Evolutionary conservation across 2,797 vertebrate genomes (phyloP).

Genomic region (Setipinna tenuifilis): DNA sequence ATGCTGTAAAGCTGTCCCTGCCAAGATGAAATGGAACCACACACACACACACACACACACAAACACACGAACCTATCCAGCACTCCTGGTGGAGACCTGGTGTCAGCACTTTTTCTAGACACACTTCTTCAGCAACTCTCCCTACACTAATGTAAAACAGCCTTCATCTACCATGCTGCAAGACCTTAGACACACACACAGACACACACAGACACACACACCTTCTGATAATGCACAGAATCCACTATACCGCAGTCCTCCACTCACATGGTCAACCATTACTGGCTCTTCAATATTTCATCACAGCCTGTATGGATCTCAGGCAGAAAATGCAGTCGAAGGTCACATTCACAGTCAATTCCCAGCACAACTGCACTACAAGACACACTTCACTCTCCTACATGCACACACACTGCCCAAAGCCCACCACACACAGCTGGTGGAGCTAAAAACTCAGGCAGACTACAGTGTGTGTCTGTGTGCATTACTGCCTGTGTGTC

Average conservation of each 20-base stretch:
- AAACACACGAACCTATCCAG: background rate
- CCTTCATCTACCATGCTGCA: background rate
- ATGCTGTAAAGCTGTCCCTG: background rate
- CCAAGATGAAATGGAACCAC: background rate
- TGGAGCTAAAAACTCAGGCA: background rate
- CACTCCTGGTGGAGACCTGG: background rate
- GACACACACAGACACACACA: constrained; percentile 2
- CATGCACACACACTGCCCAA: background rate
- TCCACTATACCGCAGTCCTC: background rate
- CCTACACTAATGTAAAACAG: constrained; percentile 12
- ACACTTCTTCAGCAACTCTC: constrained; percentile 13
- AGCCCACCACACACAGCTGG: background rate
- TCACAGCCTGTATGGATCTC: background rate
- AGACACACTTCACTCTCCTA: background rate
- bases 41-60: background rate
- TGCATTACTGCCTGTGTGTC: too few species aligned
- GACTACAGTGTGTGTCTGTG: background rate
- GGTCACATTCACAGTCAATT: background rate
- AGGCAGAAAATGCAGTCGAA: background rate
- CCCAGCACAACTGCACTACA: background rate
- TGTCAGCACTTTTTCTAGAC: constrained; percentile 15
- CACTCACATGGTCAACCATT: background rate
- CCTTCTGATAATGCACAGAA: background rate
- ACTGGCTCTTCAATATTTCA: background rate
- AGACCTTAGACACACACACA: background rate